Evolutionary conservation across 2,113 vertebrate species (phyloP).

Genomic region (Physeter macrocephalus): DNA sequence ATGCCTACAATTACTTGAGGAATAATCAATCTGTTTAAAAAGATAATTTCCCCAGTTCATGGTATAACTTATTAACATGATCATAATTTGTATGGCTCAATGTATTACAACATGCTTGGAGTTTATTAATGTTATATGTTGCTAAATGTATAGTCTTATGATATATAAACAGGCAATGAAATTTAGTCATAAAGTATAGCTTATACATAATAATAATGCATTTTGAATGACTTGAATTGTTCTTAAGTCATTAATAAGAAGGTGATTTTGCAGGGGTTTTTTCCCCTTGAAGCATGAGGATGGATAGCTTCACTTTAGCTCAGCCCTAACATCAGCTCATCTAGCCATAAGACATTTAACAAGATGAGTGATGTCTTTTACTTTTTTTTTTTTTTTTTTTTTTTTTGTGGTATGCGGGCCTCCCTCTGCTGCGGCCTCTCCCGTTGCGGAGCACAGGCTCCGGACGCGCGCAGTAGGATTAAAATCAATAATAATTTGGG

Average conservation of each 20-base stretch:
- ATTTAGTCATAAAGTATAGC: background rate
- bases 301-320: no score
- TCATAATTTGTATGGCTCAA: background rate
- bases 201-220: background rate
- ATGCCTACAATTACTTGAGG: background rate
- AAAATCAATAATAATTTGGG: no score
- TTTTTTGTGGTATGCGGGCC: no score
- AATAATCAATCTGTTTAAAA: background rate
- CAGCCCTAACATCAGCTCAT: no score
- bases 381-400: no score
- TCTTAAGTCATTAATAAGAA: background rate
- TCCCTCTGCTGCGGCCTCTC: no score
- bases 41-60: background rate
- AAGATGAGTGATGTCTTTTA: no score
- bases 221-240: slow-evolving; percentile 7
- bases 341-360: no score
- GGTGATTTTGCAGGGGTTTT: background rate
- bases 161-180: background rate
- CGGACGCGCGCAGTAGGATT: no score
- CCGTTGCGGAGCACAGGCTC: no score
- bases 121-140: background rate
- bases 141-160: background rate
- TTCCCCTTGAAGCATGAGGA: no score
- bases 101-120: background rate
- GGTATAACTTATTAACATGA: background rate